These are phyloP conservation scores for Falco novaeseelandiae DNA, from an alignment of 2,797 vertebrate species.

Conservation along the genomic window DNA sequence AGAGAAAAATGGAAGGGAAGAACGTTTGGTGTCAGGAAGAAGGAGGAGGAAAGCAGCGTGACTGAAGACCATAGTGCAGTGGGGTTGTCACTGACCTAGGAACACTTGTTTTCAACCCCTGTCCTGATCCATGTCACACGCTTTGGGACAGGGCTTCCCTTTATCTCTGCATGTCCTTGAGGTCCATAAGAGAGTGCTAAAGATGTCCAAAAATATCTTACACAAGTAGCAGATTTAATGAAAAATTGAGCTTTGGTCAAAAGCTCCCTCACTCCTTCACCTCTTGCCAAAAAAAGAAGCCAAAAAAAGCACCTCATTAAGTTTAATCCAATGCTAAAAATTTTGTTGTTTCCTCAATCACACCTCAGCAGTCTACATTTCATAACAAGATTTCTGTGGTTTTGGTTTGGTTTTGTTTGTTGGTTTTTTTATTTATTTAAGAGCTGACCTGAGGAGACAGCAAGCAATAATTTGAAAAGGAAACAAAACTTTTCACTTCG, in stretches of 20 bases:
- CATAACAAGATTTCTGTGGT: not conserved
- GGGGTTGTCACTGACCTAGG: not conserved
- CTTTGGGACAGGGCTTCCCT: not conserved
- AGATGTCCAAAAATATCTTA: not conserved
- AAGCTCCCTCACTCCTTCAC: not conserved
- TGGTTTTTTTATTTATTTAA: not conserved
- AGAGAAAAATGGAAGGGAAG: not conserved
- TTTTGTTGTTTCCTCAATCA: slow-evolving; percentile 40
- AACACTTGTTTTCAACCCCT: not conserved
- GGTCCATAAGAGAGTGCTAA: not conserved
- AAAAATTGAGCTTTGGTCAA: not conserved
- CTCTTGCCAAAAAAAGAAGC: not conserved
- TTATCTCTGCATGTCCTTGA: not conserved
- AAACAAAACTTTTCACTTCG: slow-evolving; percentile 36
- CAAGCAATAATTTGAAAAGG: slow-evolving; percentile 15
- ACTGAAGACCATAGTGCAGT: not conserved
- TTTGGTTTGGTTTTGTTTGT: no score
- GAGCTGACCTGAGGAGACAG: slow-evolving; percentile 27
- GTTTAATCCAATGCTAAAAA: not conserved
- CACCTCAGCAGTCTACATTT: not conserved
- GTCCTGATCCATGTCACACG: not conserved
- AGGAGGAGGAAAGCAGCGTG: not conserved
- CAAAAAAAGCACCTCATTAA: not conserved
- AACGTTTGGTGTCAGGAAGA: not conserved
- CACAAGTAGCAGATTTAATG: not conserved